phyloP scores from a whole-genome alignment of 2,113 vertebrate species.

The Amphiprion ocellaris region DNA sequence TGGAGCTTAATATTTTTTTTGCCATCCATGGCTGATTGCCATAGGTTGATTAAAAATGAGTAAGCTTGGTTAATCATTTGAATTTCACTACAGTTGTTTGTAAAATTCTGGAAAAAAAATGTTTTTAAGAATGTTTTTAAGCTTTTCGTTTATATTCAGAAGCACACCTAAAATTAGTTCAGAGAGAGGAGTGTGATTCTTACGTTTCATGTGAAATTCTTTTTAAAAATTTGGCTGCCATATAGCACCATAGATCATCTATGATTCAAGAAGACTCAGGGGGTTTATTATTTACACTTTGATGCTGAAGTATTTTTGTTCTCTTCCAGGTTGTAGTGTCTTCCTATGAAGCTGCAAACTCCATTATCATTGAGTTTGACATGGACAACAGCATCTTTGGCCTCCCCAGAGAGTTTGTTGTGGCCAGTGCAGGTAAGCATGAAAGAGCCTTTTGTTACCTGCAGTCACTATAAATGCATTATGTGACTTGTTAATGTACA shows the following conservation, averaged over 20 bases:
- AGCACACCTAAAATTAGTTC: neutral
- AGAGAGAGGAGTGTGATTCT: neutral
- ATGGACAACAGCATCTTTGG: conserved; percentile 95
- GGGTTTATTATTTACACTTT: neutral
- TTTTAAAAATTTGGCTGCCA: neutral
- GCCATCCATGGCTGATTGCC: neutral
- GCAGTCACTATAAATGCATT: neutral
- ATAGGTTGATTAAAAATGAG: neutral
- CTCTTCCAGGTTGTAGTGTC: conserved; percentile 89
- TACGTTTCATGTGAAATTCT: neutral
- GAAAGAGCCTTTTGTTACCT: neutral
- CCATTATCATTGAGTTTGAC: conserved; percentile 91
- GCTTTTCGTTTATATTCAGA: neutral
- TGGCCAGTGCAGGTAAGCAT: conserved; percentile 93
- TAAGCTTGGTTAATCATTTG: neutral
- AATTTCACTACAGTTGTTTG: neutral
- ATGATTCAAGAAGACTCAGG: neutral
- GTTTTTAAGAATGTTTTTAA: conserved; percentile 1
- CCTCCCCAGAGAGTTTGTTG: conserved; percentile 93
- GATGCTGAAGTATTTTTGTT: neutral
- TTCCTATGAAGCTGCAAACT: conserved; percentile 87
- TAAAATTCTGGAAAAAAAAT: neutral
- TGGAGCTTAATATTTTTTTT: neutral
- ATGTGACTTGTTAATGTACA: neutral
- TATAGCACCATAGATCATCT: neutral